Percentiles rank a stretch among this genome's conserved stretches.
phyloP scores from a whole-genome alignment of 1,140 invertebrate genomes.

The Gerris buenoi region DNA sequence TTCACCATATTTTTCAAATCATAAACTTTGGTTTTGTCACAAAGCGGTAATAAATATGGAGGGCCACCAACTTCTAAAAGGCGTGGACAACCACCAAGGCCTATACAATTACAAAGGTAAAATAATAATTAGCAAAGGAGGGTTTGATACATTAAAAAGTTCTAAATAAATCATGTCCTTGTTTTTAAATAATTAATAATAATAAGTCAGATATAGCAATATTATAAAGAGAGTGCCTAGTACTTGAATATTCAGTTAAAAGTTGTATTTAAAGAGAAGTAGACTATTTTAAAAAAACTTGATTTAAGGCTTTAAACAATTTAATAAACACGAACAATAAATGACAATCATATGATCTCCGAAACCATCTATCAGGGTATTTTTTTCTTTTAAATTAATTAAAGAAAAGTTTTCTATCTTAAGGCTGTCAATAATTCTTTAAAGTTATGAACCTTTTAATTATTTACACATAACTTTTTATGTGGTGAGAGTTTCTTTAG shows the following conservation, averaged over 20 bases:
- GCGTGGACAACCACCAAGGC: slow-evolving; percentile 54
- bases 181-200: not conserved
- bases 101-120: too few species aligned
- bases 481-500: too few species aligned
- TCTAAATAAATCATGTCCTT: not conserved
- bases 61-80: slow-evolving; percentile 73
- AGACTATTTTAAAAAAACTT: not conserved
- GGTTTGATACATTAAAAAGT: not conserved
- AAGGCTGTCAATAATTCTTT: too few species aligned
- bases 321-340: too few species aligned
- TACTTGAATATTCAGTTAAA: not conserved
- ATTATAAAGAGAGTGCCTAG: not conserved
- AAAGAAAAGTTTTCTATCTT: too few species aligned
- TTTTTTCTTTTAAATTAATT: too few species aligned
- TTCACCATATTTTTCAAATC: slow-evolving; percentile 41
- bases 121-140: slow-evolving; percentile 6
- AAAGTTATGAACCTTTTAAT: too few species aligned
- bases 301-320: too few species aligned
- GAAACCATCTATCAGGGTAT: too few species aligned
- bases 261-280: not conserved
- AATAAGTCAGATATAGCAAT: not conserved
- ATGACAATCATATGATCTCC: too few species aligned
- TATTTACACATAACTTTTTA: too few species aligned
- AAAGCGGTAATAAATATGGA: slow-evolving; percentile 59
- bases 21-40: slow-evolving; percentile 63